Base-by-base conservation (phyloP, 2,797 vertebrate genomes). In the Chaetodon trifasciatus region DNA sequence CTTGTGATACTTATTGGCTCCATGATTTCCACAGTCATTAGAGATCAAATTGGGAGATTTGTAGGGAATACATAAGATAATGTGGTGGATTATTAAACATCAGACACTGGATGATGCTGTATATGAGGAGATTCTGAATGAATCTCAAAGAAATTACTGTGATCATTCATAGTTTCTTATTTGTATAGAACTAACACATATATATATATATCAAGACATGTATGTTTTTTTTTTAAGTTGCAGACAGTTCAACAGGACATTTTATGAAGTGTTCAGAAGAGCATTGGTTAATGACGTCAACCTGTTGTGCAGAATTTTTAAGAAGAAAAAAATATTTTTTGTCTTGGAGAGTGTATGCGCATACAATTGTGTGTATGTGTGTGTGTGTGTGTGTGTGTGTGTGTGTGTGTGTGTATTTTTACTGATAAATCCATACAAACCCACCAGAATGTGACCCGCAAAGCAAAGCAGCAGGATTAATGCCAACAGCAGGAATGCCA, bases 401-500 rank as follows among this genome's bases (percentile, higher is more conserved):
- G 56, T n/a, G 47, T 23, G 32, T 60, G 21, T 42, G 16, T 56
- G 60, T 44, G 53, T 67, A 69, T 49, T 11, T 70, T 65, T n/a
- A 47, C 2, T 19, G 13, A 81, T 15, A 57, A 85, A 84, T 70
- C 32, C 19, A 52, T 56, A 57, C 55, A 74, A 91, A 97, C 98
- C 74, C 95, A 99, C 98, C 97, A 98, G 88, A 74, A 99, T 96
- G 85, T 98, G 98, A 86, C 97, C 97, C 76, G 97, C 96, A 49
- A 99, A 99, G 94, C 98, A 99, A 86, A 98, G 93, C 78, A 97
- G 95, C 70, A 99, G 96, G 94, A 98, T 98, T 80, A 97, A 93
- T 88, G 96, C 96, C 74, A 99, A 84, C 23, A 97, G 86, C 78
- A 99, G 93, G 91, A 98, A 99, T 0, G 97, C 96, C 78, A 95